Evolutionary conservation across 2,797 vertebrate species (phyloP).

Genomic region (Muraenolepis orangiensis): DNA sequence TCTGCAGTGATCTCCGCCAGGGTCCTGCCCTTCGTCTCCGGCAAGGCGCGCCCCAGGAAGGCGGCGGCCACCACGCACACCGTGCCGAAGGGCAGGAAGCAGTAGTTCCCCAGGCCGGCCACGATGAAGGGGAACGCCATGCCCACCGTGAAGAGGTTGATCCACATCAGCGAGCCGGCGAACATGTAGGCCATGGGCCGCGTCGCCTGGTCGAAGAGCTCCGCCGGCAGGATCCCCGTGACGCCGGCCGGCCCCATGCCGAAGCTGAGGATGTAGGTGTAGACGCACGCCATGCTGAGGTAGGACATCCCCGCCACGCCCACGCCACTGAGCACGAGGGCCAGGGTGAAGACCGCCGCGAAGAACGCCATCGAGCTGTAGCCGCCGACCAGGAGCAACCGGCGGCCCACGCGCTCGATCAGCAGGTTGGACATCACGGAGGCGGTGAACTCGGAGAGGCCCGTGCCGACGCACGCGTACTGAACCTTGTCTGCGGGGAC

Average conservation of each 20-base stretch:
- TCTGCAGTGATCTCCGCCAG: constrained; percentile 81
- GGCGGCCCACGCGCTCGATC: constrained; percentile 80
- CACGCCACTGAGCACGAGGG: constrained; percentile 75
- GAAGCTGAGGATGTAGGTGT: constrained; percentile 89
- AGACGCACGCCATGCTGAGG: constrained; percentile 84
- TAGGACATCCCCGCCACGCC: constrained; percentile 78
- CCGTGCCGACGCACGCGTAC: constrained; percentile 79
- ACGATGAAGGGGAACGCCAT: constrained; percentile 85
- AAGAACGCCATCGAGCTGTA: constrained; percentile 83
- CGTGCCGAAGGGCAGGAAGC: constrained; percentile 81
- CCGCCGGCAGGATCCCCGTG: constrained; percentile 82
- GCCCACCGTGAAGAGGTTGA: constrained; percentile 79
- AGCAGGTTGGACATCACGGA: constrained; percentile 75
- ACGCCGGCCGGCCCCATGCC: constrained; percentile 89
- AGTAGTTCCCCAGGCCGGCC: constrained; percentile 71
- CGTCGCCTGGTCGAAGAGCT: constrained; percentile 85
- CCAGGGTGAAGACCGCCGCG: constrained; percentile 77
- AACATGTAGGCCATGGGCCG: constrained; percentile 86
- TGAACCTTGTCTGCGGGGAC: constrained; percentile 77
- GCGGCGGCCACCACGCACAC: constrained; percentile 75
- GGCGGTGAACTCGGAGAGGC: constrained; percentile 79
- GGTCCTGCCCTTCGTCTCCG: constrained; percentile 88
- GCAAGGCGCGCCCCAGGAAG: constrained; percentile 75
- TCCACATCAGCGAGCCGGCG: constrained; percentile 83
- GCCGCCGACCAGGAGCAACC: constrained; percentile 77